Evolutionary conservation across 1,140 invertebrate species (phyloP).

Genomic region (Caenorhabditis brenneri): DNA sequence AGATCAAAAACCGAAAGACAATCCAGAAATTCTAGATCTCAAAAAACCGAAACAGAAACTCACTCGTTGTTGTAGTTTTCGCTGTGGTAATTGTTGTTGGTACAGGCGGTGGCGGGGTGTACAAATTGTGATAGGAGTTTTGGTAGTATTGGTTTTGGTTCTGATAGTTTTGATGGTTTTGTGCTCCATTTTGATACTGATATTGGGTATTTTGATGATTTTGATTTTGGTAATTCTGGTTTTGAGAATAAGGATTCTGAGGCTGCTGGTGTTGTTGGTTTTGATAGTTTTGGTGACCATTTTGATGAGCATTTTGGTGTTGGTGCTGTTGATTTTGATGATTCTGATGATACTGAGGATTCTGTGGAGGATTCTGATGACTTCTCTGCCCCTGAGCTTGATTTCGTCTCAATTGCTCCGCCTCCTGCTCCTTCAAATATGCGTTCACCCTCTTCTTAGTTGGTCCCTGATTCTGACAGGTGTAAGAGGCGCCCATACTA

Average conservation of each 20-base stretch:
- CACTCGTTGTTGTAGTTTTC: not conserved
- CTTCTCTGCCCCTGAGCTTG: not conserved
- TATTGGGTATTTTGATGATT: not conserved
- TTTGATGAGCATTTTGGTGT: not conserved
- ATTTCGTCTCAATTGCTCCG: not conserved
- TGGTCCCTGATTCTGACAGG: not conserved
- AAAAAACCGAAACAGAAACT: not conserved
- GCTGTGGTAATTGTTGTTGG: not conserved
- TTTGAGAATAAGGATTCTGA: not conserved
- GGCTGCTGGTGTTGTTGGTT: not conserved
- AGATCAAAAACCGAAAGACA: not conserved
- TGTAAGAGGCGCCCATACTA: not conserved
- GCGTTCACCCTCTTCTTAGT: not conserved
- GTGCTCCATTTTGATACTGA: not conserved
- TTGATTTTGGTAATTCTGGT: not conserved
- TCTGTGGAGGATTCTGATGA: not conserved
- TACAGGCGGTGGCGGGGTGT: not conserved
- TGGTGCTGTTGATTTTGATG: not conserved
- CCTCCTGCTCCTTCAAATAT: not conserved
- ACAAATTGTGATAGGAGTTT: not conserved
- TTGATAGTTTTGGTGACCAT: not conserved
- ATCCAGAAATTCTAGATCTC: too few species aligned
- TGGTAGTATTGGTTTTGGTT: not conserved
- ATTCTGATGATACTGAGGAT: not conserved
- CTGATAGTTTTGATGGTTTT: not conserved